Base-by-base conservation (phyloP, 2,888 invertebrate species). In the Dryobota labecula region DNA sequence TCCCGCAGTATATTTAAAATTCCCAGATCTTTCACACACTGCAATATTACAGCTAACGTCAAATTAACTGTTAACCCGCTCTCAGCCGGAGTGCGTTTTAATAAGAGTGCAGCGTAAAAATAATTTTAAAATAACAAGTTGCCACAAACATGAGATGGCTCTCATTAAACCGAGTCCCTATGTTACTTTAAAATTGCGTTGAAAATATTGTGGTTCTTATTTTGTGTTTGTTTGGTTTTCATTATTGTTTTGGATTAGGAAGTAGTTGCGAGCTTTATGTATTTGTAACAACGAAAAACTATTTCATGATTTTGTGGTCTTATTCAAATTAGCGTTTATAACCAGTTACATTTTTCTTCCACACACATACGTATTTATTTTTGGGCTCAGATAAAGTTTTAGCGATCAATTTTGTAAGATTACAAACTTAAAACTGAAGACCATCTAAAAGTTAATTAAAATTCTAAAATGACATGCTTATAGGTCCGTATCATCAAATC, bases 131-230 rank as follows among this genome's bases (percentile, higher is more conserved):
- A 43, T 53, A 56, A 68, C 58, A 78, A 70, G 68, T 69, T 76
- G 62, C 38, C 58, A 53, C 71, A 53, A 72, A 69, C 60, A 84
- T 27, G 79, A 82, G 57, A 67, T 54, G 82, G 68, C 58, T 73
- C 78, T 83, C 76, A 84, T 83, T 84, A 84, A 84, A 78, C 69
- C 56, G 45, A 54, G 64, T 61, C 41, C 24, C 63, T 70, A 68
- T 74, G 77, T 72, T 60, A 78, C 57, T 65, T 71, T 53, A 56
- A 68, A 70, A 69, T 71, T 60, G 62, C 45, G 49, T 38, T 45
- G 54, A 18, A 45, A 82, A 69, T 69, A 69, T 53, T 49, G 54
- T 41, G 20, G 51, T 30, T 38, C 54, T 58, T 61, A 60, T 69
- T 68, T 58, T 70, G 57, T 56, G 49, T 43, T 60, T 67, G 41